Evolutionary conservation across 2,888 invertebrate genomes (phyloP).

Genomic region (Lydus trimaculatus): DNA sequence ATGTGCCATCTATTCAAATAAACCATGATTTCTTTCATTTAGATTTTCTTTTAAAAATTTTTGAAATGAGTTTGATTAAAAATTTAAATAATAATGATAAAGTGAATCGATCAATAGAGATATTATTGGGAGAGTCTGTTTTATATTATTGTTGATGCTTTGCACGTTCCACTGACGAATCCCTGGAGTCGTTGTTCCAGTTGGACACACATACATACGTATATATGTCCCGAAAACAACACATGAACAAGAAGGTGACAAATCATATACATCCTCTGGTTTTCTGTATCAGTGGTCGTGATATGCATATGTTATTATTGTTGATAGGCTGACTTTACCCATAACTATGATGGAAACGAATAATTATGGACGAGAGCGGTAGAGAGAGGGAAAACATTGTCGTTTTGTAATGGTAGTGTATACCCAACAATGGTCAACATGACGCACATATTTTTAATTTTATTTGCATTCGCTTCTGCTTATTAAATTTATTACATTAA

Average conservation of each 20-base stretch:
- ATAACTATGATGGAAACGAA: conserved; percentile 1
- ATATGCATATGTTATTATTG: conserved; percentile 1
- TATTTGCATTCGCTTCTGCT: conserved; percentile 11
- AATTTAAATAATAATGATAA: not conserved
- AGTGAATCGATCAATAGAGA: not conserved
- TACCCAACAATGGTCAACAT: conserved; percentile 4
- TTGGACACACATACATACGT: conserved; percentile 31
- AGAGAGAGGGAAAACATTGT: conserved; percentile 8
- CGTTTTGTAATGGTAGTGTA: conserved; percentile 10
- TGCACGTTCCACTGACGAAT: conserved; percentile 36
- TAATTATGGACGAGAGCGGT: not conserved
- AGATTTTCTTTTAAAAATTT: not conserved
- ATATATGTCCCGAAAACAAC: conserved; percentile 31
- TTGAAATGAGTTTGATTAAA: not conserved
- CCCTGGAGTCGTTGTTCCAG: conserved; percentile 37
- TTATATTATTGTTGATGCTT: conserved; percentile 34
- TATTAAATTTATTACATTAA: conserved; percentile 17
- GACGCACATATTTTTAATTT: conserved; percentile 13
- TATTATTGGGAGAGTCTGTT: conserved; percentile 22
- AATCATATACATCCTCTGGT: conserved; percentile 32
- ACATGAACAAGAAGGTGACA: conserved; percentile 30
- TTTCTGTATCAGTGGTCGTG: conserved; percentile 16
- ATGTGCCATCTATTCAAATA: conserved; percentile 15
- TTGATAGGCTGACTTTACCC: not conserved
- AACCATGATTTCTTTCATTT: not conserved